phyloP scores from a whole-genome alignment of 1,140 invertebrate species.

The Pristionchus pacificus region DNA sequence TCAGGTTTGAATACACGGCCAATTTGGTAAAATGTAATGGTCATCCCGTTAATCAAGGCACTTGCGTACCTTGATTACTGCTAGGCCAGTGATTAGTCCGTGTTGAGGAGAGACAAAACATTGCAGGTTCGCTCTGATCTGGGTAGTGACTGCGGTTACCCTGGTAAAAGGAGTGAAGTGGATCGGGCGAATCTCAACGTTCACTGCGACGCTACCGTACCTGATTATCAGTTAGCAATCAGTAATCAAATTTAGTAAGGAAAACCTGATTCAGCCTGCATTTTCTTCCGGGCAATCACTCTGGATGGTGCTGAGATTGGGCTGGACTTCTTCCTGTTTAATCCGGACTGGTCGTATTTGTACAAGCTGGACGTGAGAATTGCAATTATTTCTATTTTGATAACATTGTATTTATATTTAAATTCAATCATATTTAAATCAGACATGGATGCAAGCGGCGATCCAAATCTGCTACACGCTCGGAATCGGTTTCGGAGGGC shows the following conservation, averaged over 20 bases:
- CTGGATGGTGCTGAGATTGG: conserved; percentile 72
- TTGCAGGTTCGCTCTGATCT: neutral
- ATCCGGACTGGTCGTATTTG: conserved; percentile 9
- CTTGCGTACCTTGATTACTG: too few relatives aligned
- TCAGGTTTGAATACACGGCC: too few relatives aligned
- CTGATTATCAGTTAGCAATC: conserved; percentile 67
- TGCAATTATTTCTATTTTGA: neutral
- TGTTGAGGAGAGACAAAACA: too few relatives aligned
- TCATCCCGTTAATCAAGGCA: too few relatives aligned
- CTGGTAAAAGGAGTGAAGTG: conserved; percentile 22
- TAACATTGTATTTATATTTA: neutral
- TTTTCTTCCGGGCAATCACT: conserved; percentile 71
- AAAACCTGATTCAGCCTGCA: neutral
- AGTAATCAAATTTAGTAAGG: neutral
- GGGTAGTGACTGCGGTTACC: conserved; percentile 19
- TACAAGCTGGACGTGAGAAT: conserved; percentile 18
- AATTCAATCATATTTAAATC: too few relatives aligned
- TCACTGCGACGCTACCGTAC: conserved; percentile 71
- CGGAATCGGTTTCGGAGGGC: conserved; percentile 15
- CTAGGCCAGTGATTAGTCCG: too few relatives aligned
- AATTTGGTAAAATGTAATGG: neutral
- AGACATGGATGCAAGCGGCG: conserved; percentile 21
- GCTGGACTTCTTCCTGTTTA: conserved; percentile 64
- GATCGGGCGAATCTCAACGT: conserved; percentile 19
- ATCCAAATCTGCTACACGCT: conserved; percentile 22